A percentile compares a stretch with the other conserved stretches of the same genome.
These are phyloP conservation scores for Melanotaenia nigrans DNA, from an alignment of 2,797 vertebrate species.

Conservation along the genomic window DNA sequence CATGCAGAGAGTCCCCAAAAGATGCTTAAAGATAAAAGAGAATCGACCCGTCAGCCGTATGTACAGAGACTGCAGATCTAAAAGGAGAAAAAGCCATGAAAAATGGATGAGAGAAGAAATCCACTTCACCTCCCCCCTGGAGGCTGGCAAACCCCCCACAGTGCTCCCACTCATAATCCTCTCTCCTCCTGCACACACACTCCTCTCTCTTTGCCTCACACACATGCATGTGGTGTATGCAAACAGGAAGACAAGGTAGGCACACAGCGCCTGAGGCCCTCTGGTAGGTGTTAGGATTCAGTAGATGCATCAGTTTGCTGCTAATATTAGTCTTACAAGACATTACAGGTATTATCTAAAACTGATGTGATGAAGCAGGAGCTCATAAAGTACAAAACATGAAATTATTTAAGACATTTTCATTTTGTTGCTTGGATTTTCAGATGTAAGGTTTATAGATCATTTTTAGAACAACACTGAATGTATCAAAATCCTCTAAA, in stretches of 20 bases:
- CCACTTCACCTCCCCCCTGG: constrained; percentile 78
- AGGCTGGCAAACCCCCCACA: constrained; percentile 77
- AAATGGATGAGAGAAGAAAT: constrained; percentile 87
- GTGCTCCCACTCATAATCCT: constrained; percentile 77
- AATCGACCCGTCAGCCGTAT: constrained; percentile 76
- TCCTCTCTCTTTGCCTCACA: constrained; percentile 48
- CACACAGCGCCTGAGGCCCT: constrained; percentile 51
- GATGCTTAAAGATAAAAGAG: constrained; percentile 83
- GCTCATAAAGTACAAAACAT: constrained; percentile 7
- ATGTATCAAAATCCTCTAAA: constrained; percentile 13
- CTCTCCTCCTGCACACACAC: constrained; percentile 70
- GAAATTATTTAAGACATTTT: constrained; percentile 11
- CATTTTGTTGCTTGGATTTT: constrained; percentile 6
- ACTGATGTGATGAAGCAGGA: constrained; percentile 9
- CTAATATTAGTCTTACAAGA: constrained; percentile 23
- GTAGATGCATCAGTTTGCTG: constrained; percentile 8
- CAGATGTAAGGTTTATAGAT: background rate
- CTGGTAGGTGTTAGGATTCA: constrained; percentile 33
- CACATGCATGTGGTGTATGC: constrained; percentile 58
- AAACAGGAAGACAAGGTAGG: constrained; percentile 65
- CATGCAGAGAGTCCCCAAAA: constrained; percentile 54
- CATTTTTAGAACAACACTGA: background rate
- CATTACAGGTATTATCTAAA: constrained; percentile 8
- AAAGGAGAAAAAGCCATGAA: constrained; percentile 83
- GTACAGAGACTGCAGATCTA: constrained; percentile 78